These are phyloP conservation scores for Caenorhabditis panamensis DNA, from an alignment of 2,888 invertebrate genomes.

Conservation along the genomic window DNA sequence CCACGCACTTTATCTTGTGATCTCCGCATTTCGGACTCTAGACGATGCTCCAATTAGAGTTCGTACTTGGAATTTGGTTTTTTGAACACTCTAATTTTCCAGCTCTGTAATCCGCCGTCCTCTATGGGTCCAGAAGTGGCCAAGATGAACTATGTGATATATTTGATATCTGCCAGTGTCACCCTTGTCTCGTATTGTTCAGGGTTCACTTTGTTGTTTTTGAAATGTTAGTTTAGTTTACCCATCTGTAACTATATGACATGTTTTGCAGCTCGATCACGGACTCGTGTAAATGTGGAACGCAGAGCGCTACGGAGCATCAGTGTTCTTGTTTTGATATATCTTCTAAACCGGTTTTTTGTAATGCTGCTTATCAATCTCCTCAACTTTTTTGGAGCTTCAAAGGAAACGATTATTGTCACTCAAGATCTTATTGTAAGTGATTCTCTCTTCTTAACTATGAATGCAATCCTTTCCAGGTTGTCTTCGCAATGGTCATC, in stretches of 20 bases:
- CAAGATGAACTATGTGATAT: background rate
- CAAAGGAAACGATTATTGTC: background rate
- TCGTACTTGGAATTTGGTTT: too few relatives aligned
- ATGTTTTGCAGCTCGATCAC: background rate
- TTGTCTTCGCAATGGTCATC: slow-evolving; percentile 6
- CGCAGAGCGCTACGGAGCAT: slow-evolving; percentile 4
- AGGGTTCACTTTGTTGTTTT: background rate
- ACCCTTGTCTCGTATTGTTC: background rate
- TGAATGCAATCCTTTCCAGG: background rate
- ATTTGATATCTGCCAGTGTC: background rate
- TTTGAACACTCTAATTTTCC: too few relatives aligned
- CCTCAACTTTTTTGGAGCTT: background rate
- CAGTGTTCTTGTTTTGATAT: slow-evolving; percentile 10
- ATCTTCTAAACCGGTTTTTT: background rate
- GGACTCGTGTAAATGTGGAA: background rate
- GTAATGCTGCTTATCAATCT: slow-evolving; percentile 20
- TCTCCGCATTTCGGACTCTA: slow-evolving; percentile 4
- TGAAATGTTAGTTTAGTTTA: slow-evolving; percentile 3
- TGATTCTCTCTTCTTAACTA: too few relatives aligned
- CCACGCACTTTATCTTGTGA: background rate
- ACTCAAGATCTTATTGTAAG: slow-evolving; percentile 12
- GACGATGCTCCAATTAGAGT: too few relatives aligned
- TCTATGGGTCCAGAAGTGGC: background rate
- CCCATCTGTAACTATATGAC: too few relatives aligned
- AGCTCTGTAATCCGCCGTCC: slow-evolving; percentile 24